Conservation (phyloP, 2,888 invertebrate species). For the Tetrapedia diversipes region DNA sequence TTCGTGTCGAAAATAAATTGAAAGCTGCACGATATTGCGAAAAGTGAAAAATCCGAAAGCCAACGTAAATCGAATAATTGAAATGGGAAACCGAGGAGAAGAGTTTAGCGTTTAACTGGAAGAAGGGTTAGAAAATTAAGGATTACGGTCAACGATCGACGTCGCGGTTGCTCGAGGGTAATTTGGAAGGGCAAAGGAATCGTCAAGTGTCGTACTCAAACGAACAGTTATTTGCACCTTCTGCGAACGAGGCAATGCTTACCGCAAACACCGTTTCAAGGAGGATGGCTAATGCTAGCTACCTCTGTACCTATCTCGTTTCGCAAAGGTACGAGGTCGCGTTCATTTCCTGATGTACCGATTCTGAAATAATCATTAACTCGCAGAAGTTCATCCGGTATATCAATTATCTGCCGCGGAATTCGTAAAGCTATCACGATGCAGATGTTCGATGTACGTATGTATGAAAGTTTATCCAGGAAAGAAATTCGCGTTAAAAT, state of each 20-base stretch:
- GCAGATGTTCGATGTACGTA: neutral
- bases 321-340: neutral
- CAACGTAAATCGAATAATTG: no score
- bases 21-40: no score
- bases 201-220: neutral
- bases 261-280: constrained; percentile 2
- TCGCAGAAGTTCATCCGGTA: neutral
- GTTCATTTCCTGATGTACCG: neutral
- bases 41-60: neutral
- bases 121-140: neutral
- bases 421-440: neutral
- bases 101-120: no score
- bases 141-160: neutral
- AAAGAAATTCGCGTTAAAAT: neutral
- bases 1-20: neutral
- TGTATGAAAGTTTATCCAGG: neutral
- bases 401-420: constrained; percentile 34
- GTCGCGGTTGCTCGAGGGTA: neutral
- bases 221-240: neutral
- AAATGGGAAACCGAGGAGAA: neutral
- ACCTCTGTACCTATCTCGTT: no score
- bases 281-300: neutral
- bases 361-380: neutral
- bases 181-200: constrained; percentile 5
- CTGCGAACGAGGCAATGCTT: neutral